These are phyloP conservation scores for Pica pica DNA, from an alignment of 2,113 vertebrate species.

Conservation along the genomic window DNA sequence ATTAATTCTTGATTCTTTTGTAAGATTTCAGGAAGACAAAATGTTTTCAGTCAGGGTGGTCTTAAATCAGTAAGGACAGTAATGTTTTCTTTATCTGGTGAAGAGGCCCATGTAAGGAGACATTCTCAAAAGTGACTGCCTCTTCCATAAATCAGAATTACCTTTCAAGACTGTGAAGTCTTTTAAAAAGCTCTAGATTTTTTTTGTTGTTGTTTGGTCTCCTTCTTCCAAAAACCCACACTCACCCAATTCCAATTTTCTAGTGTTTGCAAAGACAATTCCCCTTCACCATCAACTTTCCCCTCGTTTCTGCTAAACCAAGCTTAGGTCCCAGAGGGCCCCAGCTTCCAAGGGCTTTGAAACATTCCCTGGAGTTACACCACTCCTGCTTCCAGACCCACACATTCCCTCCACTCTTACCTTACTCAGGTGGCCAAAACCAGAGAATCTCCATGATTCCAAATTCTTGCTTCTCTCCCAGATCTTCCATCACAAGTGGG, in stretches of 20 bases:
- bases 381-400: background rate
- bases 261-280: background rate
- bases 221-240: background rate
- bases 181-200: background rate
- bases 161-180: background rate
- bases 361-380: background rate
- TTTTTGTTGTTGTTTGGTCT: background rate
- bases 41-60: background rate
- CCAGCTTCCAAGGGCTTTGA: background rate
- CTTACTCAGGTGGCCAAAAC: background rate
- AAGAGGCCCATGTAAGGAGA: background rate
- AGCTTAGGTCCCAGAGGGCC: background rate
- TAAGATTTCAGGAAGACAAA: background rate
- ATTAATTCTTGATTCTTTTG: background rate
- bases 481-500: background rate
- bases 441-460: background rate
- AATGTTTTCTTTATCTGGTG: background rate
- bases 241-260: background rate
- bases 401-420: accelerated
- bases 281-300: background rate
- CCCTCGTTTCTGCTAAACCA: background rate
- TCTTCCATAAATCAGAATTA: background rate
- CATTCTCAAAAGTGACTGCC: background rate
- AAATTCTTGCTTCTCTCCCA: background rate
- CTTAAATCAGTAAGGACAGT: background rate